Base-by-base conservation (phyloP, 1,140 invertebrate genomes). In the Ostrea denselamellosa region DNA sequence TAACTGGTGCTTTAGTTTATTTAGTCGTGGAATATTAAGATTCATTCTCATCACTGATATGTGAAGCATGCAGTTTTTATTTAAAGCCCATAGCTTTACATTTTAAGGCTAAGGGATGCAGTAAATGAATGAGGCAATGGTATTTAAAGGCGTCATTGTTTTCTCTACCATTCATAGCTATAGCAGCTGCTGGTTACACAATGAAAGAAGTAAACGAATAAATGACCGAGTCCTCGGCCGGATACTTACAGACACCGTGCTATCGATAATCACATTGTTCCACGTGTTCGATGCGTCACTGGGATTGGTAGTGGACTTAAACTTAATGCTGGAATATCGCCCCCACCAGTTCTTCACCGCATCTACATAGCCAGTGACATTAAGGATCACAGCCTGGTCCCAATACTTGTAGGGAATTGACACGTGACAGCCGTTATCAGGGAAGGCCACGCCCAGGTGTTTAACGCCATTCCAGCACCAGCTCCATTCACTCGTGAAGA, bases 341-440 rank as follows among this genome's bases (percentile, higher is more conserved):
- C 25, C 68, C 68, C 68, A 77, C 68, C 68, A 77, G 28, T 77
- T 77, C 68, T 77, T 77, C 68, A 77, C 28, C 8, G 22, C 14
- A 14, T 77, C 68, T 14, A 77, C 28, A 28, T 77, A 77, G 9
- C 68, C 68, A 34, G 68, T 77, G 12, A 77, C 68, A 77, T 77
- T 77, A 14, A 77, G 22, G 22, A 12, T 14, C 10, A 77, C 68
- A 12, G 68, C 22, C 25, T 77, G 68, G 68, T 77, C 28, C 68
- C 68, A 77, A 25, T 77, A 77, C 25, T 77, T 77, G 17, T 77
- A 77, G 22, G 68, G 68, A 12, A 77, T 77, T 2, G 68, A 28
- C 68, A 77, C 68, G 68, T 77, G 68, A 77, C 68, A 77, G 9
- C 68, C 68, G 8, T 77, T 77, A 25, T 77, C 68, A 77, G 68